phyloP scores from a whole-genome alignment of 1,140 invertebrate genomes.

The Trichogramma pretiosum region DNA sequence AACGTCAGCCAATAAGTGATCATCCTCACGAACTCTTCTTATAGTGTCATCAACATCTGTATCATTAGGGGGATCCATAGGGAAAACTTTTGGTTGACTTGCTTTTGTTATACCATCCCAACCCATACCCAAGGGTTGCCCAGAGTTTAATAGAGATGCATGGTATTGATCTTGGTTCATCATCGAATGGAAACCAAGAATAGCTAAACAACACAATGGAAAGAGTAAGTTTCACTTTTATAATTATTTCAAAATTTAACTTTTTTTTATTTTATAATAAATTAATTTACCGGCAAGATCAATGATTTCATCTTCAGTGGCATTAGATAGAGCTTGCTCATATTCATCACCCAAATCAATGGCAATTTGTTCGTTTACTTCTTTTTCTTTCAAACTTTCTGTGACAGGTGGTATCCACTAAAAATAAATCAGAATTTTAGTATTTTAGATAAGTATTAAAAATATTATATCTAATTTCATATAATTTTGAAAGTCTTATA shows the following conservation, averaged over 20 bases:
- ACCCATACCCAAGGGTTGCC: conserved; percentile 74
- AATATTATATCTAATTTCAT: background rate
- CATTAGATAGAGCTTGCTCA: conserved; percentile 80
- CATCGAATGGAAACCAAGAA: conserved; percentile 98
- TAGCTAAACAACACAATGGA: conserved; percentile 56
- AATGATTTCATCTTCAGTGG: conserved; percentile 96
- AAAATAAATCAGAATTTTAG: conserved; percentile 12
- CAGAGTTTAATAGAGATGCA: conserved; percentile 86
- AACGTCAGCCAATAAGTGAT: conserved; percentile 75
- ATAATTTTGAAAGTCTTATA: too few relatives aligned
- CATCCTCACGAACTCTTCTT: conserved; percentile 79
- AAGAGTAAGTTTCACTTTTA: background rate
- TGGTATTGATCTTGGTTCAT: conserved; percentile 99
- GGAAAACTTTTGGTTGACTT: conserved; percentile 81
- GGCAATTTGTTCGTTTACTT: conserved; percentile 81
- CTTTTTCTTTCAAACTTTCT: conserved; percentile 63
- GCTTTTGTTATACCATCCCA: conserved; percentile 93
- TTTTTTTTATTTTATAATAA: background rate
- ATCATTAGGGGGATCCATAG: conserved; percentile 85
- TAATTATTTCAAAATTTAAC: background rate
- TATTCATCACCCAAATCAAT: conserved; percentile 93
- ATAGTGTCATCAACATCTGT: conserved; percentile 89
- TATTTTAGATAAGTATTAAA: background rate
- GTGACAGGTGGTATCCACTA: conserved; percentile 83
- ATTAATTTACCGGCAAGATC: conserved; percentile 81